These are phyloP conservation scores for Aradus depressus DNA, from an alignment of 2,888 invertebrate genomes.

Conservation along the genomic window DNA sequence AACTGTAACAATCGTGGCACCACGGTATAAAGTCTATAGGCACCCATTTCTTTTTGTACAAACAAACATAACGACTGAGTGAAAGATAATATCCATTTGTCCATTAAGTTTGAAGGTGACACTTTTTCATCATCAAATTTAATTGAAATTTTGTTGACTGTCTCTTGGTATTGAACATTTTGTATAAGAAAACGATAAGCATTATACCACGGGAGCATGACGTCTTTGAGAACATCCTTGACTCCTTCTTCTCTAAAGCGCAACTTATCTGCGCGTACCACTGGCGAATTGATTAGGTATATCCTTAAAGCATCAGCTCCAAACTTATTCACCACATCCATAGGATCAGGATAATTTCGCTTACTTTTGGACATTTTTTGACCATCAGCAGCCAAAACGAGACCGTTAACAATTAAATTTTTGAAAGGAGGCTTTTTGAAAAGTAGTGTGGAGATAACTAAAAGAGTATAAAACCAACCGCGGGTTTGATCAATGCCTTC, in stretches of 20 bases:
- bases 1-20: slow-evolving; percentile 88
- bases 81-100: slow-evolving; percentile 93
- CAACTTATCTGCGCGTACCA: slow-evolving; percentile 91
- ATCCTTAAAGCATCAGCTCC: slow-evolving; percentile 94
- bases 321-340: slow-evolving; percentile 77
- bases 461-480: slow-evolving; percentile 98
- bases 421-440: slow-evolving; percentile 96
- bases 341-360: slow-evolving; percentile 96
- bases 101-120: slow-evolving; percentile 69
- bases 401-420: slow-evolving; percentile 91
- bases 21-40: slow-evolving; percentile 90
- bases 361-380: slow-evolving; percentile 99
- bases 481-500: slow-evolving; percentile 97
- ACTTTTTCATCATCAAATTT: slow-evolving; percentile 36
- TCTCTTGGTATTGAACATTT: slow-evolving; percentile 69
- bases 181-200: slow-evolving; percentile 88
- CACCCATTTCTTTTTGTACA: slow-evolving; percentile 85
- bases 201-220: slow-evolving; percentile 94
- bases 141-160: slow-evolving; percentile 32
- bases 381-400: slow-evolving; percentile 92
- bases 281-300: slow-evolving; percentile 95
- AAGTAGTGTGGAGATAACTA: slow-evolving; percentile 89
- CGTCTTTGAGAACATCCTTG: slow-evolving; percentile 89
- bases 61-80: slow-evolving; percentile 85
- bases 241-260: slow-evolving; percentile 97